phyloP scores from a whole-genome alignment of 2,113 vertebrate species.

The Lampris incognitus region DNA sequence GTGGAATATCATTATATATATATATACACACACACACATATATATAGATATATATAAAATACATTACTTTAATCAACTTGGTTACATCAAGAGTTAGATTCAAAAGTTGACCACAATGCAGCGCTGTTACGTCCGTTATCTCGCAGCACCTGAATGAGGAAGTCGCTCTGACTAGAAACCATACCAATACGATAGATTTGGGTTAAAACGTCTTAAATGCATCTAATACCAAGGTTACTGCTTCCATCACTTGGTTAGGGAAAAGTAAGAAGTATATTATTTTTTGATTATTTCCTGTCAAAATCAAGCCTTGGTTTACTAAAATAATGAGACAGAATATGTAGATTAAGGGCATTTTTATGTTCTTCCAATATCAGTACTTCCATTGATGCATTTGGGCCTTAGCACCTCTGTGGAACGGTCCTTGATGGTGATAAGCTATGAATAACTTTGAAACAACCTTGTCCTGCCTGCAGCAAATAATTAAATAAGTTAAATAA shows the following conservation, averaged over 20 bases:
- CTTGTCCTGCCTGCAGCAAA: slow-evolving; percentile 15
- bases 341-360: slow-evolving; percentile 30
- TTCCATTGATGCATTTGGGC: slow-evolving; percentile 23
- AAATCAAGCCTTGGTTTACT: too few relatives aligned
- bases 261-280: background rate
- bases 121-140: background rate
- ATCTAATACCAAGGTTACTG: slow-evolving; percentile 14
- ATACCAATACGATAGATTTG: slow-evolving; percentile 35
- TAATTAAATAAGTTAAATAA: background rate
- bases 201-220: slow-evolving; percentile 21
- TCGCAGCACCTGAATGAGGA: slow-evolving; percentile 12
- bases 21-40: too few relatives aligned
- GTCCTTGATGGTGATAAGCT: background rate
- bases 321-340: too few relatives aligned
- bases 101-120: slow-evolving; percentile 9
- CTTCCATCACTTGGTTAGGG: slow-evolving; percentile 19
- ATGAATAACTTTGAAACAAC: slow-evolving; percentile 40
- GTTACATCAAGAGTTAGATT: too few relatives aligned
- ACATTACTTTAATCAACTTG: too few relatives aligned
- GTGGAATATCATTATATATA: too few relatives aligned
- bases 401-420: background rate
- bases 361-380: slow-evolving; percentile 56
- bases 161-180: background rate
- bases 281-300: too few relatives aligned
- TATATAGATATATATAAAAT: too few relatives aligned